Conservation (phyloP, 1,140 invertebrate species). For the Sminthurinus signatus region DNA sequence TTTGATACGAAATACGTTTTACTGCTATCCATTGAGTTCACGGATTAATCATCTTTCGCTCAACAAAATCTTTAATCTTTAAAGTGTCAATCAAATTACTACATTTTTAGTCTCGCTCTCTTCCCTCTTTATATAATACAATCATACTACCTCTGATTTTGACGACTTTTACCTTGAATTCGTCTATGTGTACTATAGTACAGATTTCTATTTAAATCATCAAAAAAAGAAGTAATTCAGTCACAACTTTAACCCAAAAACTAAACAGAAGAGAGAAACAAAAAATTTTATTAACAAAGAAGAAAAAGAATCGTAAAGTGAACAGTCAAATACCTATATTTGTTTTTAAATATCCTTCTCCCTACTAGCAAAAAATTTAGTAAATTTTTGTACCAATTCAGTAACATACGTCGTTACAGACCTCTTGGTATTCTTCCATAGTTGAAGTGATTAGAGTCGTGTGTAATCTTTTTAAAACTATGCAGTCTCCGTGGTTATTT, state of each 20-base stretch:
- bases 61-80: neutral
- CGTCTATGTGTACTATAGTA: no score
- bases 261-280: no score
- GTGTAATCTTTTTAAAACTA: slow-evolving; percentile 6
- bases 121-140: no score
- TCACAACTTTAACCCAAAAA: no score
- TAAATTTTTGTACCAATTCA: slow-evolving; percentile 1
- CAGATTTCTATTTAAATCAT: no score
- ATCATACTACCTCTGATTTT: no score
- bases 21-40: neutral
- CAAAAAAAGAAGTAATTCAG: no score
- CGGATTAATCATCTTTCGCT: slow-evolving; percentile 2
- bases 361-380: neutral
- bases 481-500: slow-evolving; percentile 30
- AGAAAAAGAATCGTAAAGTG: neutral
- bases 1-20: neutral
- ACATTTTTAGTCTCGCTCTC: no score
- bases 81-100: neutral
- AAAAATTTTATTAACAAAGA: no score
- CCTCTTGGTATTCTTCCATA: neutral
- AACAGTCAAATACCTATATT: neutral
- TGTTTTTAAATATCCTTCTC: neutral
- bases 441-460: neutral
- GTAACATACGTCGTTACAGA: neutral
- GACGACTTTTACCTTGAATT: no score